Evolutionary conservation across 2,888 invertebrate genomes (phyloP).

Genomic region (Scelioninae gen. 1): DNA sequence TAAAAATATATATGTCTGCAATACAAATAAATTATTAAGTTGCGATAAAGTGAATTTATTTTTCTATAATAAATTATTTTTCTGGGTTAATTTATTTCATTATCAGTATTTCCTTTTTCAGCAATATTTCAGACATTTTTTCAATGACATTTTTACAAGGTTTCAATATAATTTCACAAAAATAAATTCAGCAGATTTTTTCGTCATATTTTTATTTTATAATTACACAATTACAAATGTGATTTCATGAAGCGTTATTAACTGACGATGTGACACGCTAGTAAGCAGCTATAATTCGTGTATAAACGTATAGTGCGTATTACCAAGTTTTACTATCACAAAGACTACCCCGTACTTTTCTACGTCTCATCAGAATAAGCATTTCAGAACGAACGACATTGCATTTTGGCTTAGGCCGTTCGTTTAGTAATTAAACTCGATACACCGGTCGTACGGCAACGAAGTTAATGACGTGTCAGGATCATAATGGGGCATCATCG

Average conservation of each 20-base stretch:
- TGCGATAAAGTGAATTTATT: too few relatives aligned
- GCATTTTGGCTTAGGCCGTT: constrained; percentile 76
- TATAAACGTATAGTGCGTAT: constrained; percentile 15
- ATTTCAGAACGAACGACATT: constrained; percentile 61
- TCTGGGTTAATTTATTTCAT: too few relatives aligned
- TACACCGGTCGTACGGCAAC: constrained; percentile 69
- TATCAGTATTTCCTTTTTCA: too few relatives aligned
- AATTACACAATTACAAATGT: too few relatives aligned
- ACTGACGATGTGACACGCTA: constrained; percentile 30
- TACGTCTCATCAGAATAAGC: constrained; percentile 57
- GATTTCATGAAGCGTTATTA: constrained; percentile 28
- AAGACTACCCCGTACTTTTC: constrained; percentile 57
- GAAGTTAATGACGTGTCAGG: constrained; percentile 83
- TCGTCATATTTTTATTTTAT: too few relatives aligned
- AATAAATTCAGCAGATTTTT: too few relatives aligned
- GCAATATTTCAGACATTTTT: too few relatives aligned
- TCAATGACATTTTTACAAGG: too few relatives aligned
- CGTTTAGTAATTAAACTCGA: constrained; percentile 76
- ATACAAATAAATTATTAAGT: too few relatives aligned
- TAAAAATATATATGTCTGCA: too few relatives aligned
- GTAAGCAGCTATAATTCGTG: constrained; percentile 41
- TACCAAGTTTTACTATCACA: constrained; percentile 53
- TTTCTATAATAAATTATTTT: too few relatives aligned
- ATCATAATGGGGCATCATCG: constrained; percentile 81
- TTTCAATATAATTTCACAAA: too few relatives aligned